Evolutionary conservation across 2,797 vertebrate genomes (phyloP).

Genomic region (Botia kubotai): DNA sequence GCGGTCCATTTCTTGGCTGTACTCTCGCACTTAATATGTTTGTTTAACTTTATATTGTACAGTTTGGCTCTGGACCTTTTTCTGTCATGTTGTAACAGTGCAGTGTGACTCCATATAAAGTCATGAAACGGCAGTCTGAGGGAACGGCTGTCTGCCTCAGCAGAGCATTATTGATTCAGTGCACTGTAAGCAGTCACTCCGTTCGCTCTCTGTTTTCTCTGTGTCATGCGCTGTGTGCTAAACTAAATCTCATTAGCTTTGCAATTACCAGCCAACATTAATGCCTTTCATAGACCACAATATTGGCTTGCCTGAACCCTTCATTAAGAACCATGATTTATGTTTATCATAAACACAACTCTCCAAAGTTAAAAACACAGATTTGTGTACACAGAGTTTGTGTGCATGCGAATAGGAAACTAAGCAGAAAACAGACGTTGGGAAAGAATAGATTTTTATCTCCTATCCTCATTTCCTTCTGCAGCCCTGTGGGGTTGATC

Average conservation of each 20-base stretch:
- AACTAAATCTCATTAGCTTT: constrained; percentile 74
- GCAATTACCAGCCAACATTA: background rate
- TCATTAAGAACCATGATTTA: no score
- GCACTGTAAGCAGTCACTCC: constrained; percentile 71
- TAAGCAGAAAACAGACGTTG: no score
- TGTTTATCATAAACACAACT: no score
- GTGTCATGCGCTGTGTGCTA: constrained; percentile 74
- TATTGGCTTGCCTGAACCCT: no score
- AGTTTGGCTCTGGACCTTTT: constrained; percentile 37
- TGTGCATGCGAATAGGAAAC: no score
- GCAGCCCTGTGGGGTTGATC: no score
- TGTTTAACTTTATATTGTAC: constrained; percentile 19
- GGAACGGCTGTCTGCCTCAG: constrained; percentile 66
- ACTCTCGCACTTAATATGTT: constrained; percentile 53
- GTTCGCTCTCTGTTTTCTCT: constrained; percentile 65
- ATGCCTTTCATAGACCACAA: no score
- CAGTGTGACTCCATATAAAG: constrained; percentile 76
- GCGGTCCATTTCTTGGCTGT: no score
- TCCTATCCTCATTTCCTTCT: no score
- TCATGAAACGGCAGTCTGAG: constrained; percentile 65
- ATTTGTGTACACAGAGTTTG: no score
- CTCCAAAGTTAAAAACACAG: no score
- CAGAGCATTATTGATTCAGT: constrained; percentile 72
- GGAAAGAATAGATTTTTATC: no score
- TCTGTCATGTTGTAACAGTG: constrained; percentile 69